Conservation (phyloP, 2,113 vertebrate genomes). For the Ariopsis seemanni region DNA sequence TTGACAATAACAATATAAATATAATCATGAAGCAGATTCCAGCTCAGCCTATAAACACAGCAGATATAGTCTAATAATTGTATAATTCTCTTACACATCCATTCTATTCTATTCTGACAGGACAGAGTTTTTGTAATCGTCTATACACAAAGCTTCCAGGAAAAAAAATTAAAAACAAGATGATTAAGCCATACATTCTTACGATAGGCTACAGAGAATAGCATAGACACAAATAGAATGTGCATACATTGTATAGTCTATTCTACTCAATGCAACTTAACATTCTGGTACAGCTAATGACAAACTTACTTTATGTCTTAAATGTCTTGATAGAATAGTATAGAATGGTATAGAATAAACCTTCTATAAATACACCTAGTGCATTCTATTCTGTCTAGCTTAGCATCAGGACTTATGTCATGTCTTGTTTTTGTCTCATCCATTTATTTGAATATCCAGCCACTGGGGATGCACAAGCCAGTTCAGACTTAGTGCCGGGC, state of each 20-base stretch:
- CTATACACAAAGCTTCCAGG: too few species aligned
- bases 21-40: too few species aligned
- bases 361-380: not conserved
- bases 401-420: not conserved
- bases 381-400: not conserved
- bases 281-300: not conserved
- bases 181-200: not conserved
- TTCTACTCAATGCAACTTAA: not conserved
- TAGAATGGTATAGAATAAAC: not conserved
- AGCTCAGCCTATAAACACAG: too few species aligned
- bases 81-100: not conserved
- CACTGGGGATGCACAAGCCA: too few species aligned
- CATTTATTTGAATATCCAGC: too few species aligned
- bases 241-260: not conserved
- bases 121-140: too few species aligned
- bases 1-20: not conserved
- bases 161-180: not conserved
- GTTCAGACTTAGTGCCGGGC: too few species aligned
- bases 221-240: too few species aligned
- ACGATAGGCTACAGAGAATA: not conserved
- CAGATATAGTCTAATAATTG: too few species aligned
- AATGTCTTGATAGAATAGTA: not conserved
- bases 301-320: not conserved
- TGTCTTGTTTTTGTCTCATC: too few species aligned
- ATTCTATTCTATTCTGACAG: not conserved